Conservation (phyloP, 53 echinoderm and acorn worm genomes). For the Holothuria leucospilota region DNA sequence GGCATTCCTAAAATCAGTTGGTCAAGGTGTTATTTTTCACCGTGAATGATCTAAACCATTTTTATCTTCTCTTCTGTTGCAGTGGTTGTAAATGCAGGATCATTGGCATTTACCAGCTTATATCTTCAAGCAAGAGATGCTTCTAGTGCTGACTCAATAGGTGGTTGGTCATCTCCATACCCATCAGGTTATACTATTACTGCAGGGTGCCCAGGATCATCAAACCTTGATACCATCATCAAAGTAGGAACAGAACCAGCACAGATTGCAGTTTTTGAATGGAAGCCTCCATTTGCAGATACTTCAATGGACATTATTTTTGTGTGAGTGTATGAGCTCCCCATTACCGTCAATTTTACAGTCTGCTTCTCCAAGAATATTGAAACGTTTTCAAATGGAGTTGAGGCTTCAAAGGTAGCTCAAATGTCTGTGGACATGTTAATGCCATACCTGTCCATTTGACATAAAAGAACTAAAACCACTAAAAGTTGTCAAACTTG, state of each 20-base stretch:
- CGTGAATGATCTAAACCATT: background rate
- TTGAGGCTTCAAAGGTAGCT: no score
- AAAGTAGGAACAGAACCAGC: background rate
- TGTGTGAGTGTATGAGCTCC: background rate
- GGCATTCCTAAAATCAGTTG: no score
- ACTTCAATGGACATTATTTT: background rate
- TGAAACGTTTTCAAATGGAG: no score
- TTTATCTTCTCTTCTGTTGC: background rate
- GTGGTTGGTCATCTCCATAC: slow-evolving; percentile 14
- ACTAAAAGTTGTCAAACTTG: no score
- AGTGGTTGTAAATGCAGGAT: background rate
- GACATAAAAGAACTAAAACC: no score
- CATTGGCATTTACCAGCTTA: background rate
- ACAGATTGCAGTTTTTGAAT: background rate
- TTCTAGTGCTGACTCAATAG: background rate
- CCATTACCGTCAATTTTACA: no score
- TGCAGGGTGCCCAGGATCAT: background rate
- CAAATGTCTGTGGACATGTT: no score
- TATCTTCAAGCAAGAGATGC: slow-evolving; percentile 2
- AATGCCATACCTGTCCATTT: no score
- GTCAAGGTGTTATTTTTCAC: no score
- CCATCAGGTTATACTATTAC: background rate
- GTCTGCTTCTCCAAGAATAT: no score
- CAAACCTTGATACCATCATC: background rate
- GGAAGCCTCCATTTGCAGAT: slow-evolving; percentile 8